phyloP scores from a whole-genome alignment of 1,140 invertebrate genomes.

The Diploscapter pachys region DNA sequence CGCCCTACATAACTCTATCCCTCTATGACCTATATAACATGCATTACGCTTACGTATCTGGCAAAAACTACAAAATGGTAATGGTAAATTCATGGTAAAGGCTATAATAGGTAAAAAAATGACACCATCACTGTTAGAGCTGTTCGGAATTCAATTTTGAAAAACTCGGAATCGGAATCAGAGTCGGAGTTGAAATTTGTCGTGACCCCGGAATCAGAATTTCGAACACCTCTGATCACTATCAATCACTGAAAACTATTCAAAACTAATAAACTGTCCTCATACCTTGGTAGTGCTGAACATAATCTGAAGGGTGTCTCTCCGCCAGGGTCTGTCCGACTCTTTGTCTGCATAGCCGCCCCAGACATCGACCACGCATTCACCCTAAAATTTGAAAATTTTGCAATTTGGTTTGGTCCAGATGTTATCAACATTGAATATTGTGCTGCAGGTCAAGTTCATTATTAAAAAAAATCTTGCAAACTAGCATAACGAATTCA shows the following conservation, averaged over 20 bases:
- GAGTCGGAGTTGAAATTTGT: background rate
- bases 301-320: constrained; percentile 42
- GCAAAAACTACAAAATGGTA: too few relatives aligned
- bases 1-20: too few relatives aligned
- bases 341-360: constrained; percentile 41
- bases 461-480: too few relatives aligned
- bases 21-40: too few relatives aligned
- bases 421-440: too few relatives aligned
- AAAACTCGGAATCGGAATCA: background rate
- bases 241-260: background rate
- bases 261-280: background rate
- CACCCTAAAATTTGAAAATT: constrained; percentile 20
- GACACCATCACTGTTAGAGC: background rate
- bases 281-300: constrained; percentile 42
- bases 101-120: background rate
- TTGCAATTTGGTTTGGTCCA: too few relatives aligned
- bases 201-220: too few relatives aligned
- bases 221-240: too few relatives aligned
- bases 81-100: too few relatives aligned
- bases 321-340: constrained; percentile 29
- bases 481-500: too few relatives aligned
- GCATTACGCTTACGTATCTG: too few relatives aligned
- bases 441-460: too few relatives aligned
- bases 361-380: constrained; percentile 51
- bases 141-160: background rate